Evolutionary conservation across 2,888 invertebrate species (phyloP), one percentile per base, ranked within the genome.

Genomic region (Lasioglossum morio): DNA sequence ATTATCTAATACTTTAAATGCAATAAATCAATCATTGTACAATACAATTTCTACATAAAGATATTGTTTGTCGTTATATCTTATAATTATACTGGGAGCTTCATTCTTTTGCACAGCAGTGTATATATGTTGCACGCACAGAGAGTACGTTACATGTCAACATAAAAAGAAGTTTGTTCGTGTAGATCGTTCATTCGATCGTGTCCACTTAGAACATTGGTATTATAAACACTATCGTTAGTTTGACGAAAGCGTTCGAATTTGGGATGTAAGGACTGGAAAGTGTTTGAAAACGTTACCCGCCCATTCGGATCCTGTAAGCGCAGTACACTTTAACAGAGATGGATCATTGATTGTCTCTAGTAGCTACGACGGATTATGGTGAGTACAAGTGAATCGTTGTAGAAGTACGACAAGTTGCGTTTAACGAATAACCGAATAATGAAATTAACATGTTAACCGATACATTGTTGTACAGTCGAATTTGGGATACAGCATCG

Each of bases 401-500:
- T 53, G 23, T 53, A 53, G 10, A 23, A 10, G 10, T 53, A 53
- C 53, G 10, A 16, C 48, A 1, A 46, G 63, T 53, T 19, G 23
- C 43, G 37, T 63, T 34, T n/a, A 57, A 57, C n/a, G n/a, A n/a
- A n/a, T 19, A 34, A 66, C 16, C 27, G 34, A n/a, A 66, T 14
- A 43, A 77, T n/a, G 4, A 27, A 27, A 69, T 34, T 69, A 63
- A 30, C 66, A n/a, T 43, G 63, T 14, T 73, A 53, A 72, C 7
- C 57, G 43, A 70, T 23, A 70, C 60, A 72, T 75, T 40, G 5
- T 74, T 85, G 96, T 97, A 82, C 95, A 98, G 98, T 96, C 99
- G 99, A 94, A 99, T 99, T 94, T 99, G 99, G 99, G 99, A 99
- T 95, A 99, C 99, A 81, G 98, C 99, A 19, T 99, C 99, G 72